Base-by-base conservation (phyloP, 2,113 vertebrate species). In the Synchiropus splendidus region DNA sequence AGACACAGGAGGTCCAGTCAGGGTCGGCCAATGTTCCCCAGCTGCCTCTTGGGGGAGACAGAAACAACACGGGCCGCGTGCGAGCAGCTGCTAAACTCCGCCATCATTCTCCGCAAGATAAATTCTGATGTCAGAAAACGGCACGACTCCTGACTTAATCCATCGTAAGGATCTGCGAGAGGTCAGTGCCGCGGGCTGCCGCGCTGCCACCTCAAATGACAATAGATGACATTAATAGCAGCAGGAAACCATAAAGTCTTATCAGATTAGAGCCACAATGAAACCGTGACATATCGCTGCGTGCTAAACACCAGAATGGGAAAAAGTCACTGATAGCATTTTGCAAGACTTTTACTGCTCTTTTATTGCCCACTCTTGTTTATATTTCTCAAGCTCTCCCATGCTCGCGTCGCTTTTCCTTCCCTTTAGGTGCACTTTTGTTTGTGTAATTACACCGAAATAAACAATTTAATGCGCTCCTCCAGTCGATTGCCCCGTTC, bases 11-110 rank as follows among this genome's bases (percentile, higher is more conserved):
- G 55, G 56, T 68, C 74, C 13, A 15, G 12, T 1, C 39, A 59
- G 36, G 39, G 39, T 10, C 17, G 58, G 50, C 18, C 59, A 42
- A 61, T 34, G 31, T 27, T 54, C 36, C 6, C 42, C 52, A 61
- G 31, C 37, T 2, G 21, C 77, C 81, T 83, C 80, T 70, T 40
- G 81, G 69, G 80, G 83, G 81, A 72, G 83, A 74, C 76, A 81
- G 64, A 77, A 77, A 18, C 32, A 16, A 44, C 4, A 16, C 8
- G 14, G 16, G 42, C 14, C 12, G 12, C 10, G 5, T 8, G 9
- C 12, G 15, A 17, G 18, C 10, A 31, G 31, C 31, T 44, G 13
- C 34, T 18, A 33, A 12, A 11, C 21, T 10, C 12, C 30, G 9
- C n/a, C 41, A 42, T 42, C 18, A 31, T 5, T 32, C 32, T 44